Conservation (phyloP, 2,888 invertebrate genomes). For the Beris morrisii region DNA sequence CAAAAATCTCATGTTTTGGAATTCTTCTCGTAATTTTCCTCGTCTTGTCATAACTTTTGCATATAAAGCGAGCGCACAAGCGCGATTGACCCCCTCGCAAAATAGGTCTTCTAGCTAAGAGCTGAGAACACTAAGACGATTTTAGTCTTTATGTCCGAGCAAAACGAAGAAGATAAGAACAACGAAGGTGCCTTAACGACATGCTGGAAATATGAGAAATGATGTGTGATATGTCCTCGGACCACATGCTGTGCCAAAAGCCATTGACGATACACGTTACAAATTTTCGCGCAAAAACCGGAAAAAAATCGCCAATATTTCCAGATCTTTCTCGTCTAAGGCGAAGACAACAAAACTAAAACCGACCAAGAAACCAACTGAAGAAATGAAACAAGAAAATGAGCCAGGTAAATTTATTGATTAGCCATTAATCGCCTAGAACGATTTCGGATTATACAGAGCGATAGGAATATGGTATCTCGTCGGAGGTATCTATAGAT, state of each 20-base stretch:
- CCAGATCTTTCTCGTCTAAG: slow-evolving; percentile 7
- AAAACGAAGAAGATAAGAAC: no score
- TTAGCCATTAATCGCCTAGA: slow-evolving; percentile 16
- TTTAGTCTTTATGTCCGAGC: neutral
- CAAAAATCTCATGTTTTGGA: slow-evolving; percentile 36
- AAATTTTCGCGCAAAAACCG: slow-evolving; percentile 21
- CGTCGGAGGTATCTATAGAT: no score
- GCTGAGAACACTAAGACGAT: slow-evolving; percentile 9
- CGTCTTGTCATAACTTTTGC: slow-evolving; percentile 36
- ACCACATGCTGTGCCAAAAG: slow-evolving; percentile 37
- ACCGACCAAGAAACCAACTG: neutral
- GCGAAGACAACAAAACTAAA: slow-evolving; percentile 19
- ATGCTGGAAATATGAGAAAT: slow-evolving; percentile 36
- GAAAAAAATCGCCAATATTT: slow-evolving; percentile 24
- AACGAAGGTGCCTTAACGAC: no score
- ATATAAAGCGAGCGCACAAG: slow-evolving; percentile 5
- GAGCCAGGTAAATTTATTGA: slow-evolving; percentile 17
- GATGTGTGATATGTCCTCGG: slow-evolving; percentile 40
- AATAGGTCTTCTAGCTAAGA: neutral
- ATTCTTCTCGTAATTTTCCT: slow-evolving; percentile 32
- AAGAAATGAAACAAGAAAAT: slow-evolving; percentile 5
- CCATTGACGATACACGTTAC: slow-evolving; percentile 30
- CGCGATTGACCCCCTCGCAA: slow-evolving; percentile 1
- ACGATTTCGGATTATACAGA: no score
- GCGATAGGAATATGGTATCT: no score